These are phyloP conservation scores for Bergia sp. DNA, from an alignment of 92 coral and sea anemone species.

Conservation along the genomic window DNA sequence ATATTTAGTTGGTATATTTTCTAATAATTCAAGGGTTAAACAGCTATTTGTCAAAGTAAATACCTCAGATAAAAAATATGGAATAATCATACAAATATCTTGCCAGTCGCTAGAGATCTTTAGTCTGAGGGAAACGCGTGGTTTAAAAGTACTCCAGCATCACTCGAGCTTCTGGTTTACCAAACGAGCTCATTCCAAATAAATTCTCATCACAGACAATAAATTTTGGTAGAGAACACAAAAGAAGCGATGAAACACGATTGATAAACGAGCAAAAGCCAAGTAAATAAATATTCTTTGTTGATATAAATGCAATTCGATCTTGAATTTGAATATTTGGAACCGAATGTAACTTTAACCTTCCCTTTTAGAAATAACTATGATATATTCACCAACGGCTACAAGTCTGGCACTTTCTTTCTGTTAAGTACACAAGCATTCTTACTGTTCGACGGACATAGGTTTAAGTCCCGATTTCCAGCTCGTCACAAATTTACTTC, in stretches of 20 bases:
- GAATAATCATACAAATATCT: neutral
- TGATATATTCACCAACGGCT: neutral
- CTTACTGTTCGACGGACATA: slow-evolving; percentile 40
- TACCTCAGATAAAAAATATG: neutral
- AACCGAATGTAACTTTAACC: neutral
- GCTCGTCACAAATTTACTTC: slow-evolving; percentile 15
- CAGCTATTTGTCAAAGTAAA: neutral
- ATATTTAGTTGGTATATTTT: too few relatives aligned
- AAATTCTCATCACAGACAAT: too few relatives aligned
- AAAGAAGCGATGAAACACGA: neutral
- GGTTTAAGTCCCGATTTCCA: slow-evolving; percentile 1
- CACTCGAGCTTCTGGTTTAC: neutral
- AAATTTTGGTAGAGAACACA: neutral
- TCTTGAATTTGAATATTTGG: slow-evolving; percentile 3
- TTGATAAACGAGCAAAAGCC: neutral
- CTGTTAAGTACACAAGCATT: neutral
- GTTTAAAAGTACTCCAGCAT: too few relatives aligned
- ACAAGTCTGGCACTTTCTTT: neutral
- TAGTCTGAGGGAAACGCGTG: too few relatives aligned
- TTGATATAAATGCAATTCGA: neutral
- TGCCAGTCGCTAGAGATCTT: neutral
- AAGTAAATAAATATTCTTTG: slow-evolving; percentile 4
- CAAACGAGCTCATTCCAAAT: neutral
- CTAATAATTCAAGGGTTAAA: neutral
- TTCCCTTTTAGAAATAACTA: neutral